These are phyloP conservation scores for Malurus splendens DNA, from an alignment of 2,797 vertebrate genomes.

Conservation along the genomic window DNA sequence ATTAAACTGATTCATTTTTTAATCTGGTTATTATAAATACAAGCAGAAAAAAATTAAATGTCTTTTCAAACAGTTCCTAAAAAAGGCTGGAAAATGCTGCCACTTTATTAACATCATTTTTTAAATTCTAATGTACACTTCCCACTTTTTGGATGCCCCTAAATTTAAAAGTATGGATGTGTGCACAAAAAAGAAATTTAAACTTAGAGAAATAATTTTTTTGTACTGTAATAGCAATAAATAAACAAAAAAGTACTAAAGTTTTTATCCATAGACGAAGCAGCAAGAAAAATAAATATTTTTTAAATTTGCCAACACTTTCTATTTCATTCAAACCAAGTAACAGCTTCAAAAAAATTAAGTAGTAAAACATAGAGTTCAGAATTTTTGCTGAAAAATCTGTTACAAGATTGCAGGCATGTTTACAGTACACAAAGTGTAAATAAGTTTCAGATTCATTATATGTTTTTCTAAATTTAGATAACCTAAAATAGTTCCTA, in stretches of 20 bases:
- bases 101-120: not conserved
- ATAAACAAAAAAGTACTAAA: not conserved
- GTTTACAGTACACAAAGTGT: not conserved
- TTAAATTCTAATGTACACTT: not conserved
- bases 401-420: not conserved
- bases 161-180: not conserved
- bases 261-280: not conserved
- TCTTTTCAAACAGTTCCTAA: not conserved
- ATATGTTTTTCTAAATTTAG: not conserved
- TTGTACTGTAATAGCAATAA: not conserved
- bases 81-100: not conserved
- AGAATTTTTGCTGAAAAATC: not conserved
- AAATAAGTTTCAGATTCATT: not conserved
- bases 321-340: constrained; percentile 1
- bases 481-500: not conserved
- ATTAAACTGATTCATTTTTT: rapidly evolving
- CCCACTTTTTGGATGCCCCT: not conserved
- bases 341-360: not conserved
- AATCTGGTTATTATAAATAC: not conserved
- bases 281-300: not conserved
- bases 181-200: not conserved
- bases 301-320: not conserved
- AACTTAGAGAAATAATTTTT: not conserved
- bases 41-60: not conserved
- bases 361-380: not conserved